A percentile compares a stretch with the other conserved stretches of the same genome.
phyloP scores from a whole-genome alignment of 2,797 vertebrate species.

The Rhabdomys pumilio region DNA sequence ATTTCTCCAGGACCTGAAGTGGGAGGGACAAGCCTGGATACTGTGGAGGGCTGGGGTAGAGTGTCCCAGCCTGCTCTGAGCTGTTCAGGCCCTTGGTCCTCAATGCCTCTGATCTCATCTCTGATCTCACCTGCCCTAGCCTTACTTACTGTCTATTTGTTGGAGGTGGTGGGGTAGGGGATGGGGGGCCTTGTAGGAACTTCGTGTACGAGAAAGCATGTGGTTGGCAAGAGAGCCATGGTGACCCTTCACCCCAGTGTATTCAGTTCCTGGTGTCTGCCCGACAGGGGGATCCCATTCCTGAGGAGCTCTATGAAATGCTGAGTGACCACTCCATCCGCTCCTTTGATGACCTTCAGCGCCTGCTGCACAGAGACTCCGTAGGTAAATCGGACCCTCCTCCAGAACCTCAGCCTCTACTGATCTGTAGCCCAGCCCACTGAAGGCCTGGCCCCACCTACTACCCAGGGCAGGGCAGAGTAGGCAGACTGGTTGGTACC shows the following conservation, averaged over 20 bases:
- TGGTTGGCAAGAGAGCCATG: rapidly evolving
- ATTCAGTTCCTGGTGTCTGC: constrained; percentile 43
- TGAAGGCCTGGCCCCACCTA: not conserved
- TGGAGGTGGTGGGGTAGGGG: not conserved
- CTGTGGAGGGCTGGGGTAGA: no score
- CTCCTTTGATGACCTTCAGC: constrained; percentile 95
- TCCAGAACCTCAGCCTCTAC: constrained; percentile 6
- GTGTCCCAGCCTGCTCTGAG: not conserved
- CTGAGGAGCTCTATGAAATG: constrained; percentile 94
- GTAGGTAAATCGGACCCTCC: constrained; percentile 93
- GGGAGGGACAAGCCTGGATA: not conserved
- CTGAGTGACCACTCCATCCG: constrained; percentile 93
- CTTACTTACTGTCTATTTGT: not conserved
- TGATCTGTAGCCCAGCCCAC: not conserved
- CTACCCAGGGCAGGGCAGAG: constrained; percentile 14
- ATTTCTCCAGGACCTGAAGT: not conserved
- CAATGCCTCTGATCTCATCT: not conserved
- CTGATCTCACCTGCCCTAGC: not conserved
- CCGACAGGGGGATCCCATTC: constrained; percentile 95
- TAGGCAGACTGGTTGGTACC: constrained; percentile 44
- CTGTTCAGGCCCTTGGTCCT: not conserved
- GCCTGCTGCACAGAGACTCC: constrained; percentile 93
- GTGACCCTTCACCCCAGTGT: not conserved
- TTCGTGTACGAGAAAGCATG: not conserved
- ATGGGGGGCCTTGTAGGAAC: not conserved